These are phyloP conservation scores for Troglohyphantes excavatus DNA, from an alignment of 2,888 invertebrate genomes.

Conservation along the genomic window DNA sequence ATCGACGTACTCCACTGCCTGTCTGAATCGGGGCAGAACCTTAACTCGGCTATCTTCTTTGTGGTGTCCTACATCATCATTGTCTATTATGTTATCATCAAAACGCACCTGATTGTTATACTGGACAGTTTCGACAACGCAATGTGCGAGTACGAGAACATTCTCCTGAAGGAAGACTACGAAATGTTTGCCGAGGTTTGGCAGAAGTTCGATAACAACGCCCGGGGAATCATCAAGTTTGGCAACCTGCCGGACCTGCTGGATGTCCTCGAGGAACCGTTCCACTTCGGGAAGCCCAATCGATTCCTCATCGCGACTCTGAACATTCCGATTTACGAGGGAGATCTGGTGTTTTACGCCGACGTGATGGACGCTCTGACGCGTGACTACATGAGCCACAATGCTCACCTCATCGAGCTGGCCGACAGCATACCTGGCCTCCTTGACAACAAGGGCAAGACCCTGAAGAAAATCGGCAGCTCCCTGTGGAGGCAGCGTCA, in stretches of 20 bases:
- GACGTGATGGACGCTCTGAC: conserved; percentile 77
- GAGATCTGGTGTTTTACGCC: conserved; percentile 73
- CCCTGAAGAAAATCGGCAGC: conserved; percentile 66
- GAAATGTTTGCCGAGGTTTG: conserved; percentile 77
- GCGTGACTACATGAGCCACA: conserved; percentile 67
- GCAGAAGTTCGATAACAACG: conserved; percentile 75
- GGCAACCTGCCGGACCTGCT: conserved; percentile 65
- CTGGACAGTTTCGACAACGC: conserved; percentile 67
- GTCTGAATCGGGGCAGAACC: conserved; percentile 32
- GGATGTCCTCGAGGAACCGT: conserved; percentile 73
- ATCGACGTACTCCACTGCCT: conserved; percentile 67
- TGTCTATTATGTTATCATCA: conserved; percentile 69
- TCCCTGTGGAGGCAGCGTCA: conserved; percentile 74
- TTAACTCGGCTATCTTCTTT: conserved; percentile 40
- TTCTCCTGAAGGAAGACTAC: conserved; percentile 67
- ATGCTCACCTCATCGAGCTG: conserved; percentile 58
- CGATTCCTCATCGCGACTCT: conserved; percentile 69
- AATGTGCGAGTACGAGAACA: conserved; percentile 67
- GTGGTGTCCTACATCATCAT: conserved; percentile 73
- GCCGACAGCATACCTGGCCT: conserved; percentile 45
- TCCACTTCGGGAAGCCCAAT: conserved; percentile 73
- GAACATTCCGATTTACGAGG: conserved; percentile 77
- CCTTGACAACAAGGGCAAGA: conserved; percentile 63
- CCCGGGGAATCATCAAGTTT: conserved; percentile 69
- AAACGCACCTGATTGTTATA: conserved; percentile 63